Percentiles rank a stretch among this genome's conserved stretches.
phyloP scores from a whole-genome alignment of 1,140 invertebrate genomes.

The Mylabris phalerata region DNA sequence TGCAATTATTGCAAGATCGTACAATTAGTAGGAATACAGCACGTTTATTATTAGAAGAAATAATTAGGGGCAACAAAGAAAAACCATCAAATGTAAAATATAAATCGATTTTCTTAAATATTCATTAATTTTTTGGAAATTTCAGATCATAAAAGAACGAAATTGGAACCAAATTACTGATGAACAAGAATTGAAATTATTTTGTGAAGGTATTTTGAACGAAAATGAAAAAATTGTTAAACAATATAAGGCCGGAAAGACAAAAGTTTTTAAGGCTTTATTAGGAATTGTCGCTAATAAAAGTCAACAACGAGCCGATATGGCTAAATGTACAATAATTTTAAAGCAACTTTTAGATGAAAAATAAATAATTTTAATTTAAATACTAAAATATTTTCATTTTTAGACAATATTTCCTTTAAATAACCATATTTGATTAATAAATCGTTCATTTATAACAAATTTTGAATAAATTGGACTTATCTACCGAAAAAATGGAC shows the following conservation, averaged over 20 bases:
- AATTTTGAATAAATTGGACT: no score
- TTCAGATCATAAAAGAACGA: slow-evolving; percentile 55
- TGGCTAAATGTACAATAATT: slow-evolving; percentile 52
- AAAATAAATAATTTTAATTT: background rate
- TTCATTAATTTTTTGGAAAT: slow-evolving; percentile 24
- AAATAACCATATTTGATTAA: no score
- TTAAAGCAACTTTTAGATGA: slow-evolving; percentile 55
- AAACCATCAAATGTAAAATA: slow-evolving; percentile 43
- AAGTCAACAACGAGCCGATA: slow-evolving; percentile 58
- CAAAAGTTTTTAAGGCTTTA: slow-evolving; percentile 58
- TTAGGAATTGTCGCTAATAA: slow-evolving; percentile 51
- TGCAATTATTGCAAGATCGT: slow-evolving; percentile 51
- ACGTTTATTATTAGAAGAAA: slow-evolving; percentile 48
- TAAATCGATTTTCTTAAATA: slow-evolving; percentile 4
- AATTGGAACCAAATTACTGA: slow-evolving; percentile 59
- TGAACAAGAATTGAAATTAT: slow-evolving; percentile 49
- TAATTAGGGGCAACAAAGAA: slow-evolving; percentile 45
- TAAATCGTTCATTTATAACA: no score
- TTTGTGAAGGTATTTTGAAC: slow-evolving; percentile 55
- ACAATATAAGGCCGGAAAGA: slow-evolving; percentile 63
- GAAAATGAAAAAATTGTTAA: slow-evolving; percentile 61
- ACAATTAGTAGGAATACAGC: slow-evolving; percentile 55
- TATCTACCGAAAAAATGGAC: no score
- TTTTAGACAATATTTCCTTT: no score
- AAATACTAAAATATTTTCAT: no score